Evolutionary conservation across 1,140 invertebrate species (phyloP).

Genomic region (Leptonema lineaticorne): DNA sequence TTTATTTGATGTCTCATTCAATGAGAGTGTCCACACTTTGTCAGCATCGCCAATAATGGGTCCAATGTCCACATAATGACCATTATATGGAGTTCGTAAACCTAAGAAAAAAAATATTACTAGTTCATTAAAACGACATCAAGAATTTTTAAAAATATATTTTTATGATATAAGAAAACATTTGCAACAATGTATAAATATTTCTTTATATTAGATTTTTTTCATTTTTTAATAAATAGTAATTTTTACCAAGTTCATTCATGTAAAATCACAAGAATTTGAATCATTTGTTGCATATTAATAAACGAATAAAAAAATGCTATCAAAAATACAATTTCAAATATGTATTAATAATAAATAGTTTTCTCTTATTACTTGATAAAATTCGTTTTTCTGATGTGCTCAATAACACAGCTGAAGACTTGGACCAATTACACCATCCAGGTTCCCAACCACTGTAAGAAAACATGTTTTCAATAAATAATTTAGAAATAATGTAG

Average conservation of each 20-base stretch:
- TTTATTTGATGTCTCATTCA: constrained; percentile 63
- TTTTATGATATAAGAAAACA: no score
- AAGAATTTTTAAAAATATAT: no score
- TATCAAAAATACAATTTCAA: neutral
- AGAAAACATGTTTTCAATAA: neutral
- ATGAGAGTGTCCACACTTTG: constrained; percentile 73
- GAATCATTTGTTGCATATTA: no score
- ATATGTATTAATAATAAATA: no score
- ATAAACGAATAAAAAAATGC: no score
- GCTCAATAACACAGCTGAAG: constrained; percentile 75
- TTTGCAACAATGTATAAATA: no score
- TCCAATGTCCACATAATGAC: constrained; percentile 70
- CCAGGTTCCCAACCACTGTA: constrained; percentile 11
- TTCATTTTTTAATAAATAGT: no score
- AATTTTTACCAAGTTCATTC: no score
- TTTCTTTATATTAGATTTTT: no score
- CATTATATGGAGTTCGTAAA: constrained; percentile 65
- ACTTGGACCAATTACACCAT: constrained; percentile 80
- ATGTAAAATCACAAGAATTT: no score
- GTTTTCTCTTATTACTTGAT: no score
- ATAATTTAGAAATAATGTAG: neutral
- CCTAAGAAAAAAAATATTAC: constrained; percentile 46
- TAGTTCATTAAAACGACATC: neutral
- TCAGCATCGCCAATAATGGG: constrained; percentile 62
- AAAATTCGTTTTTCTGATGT: constrained; percentile 82